Conservation (phyloP, 2,113 vertebrate genomes). For the Hippolais icterina region DNA sequence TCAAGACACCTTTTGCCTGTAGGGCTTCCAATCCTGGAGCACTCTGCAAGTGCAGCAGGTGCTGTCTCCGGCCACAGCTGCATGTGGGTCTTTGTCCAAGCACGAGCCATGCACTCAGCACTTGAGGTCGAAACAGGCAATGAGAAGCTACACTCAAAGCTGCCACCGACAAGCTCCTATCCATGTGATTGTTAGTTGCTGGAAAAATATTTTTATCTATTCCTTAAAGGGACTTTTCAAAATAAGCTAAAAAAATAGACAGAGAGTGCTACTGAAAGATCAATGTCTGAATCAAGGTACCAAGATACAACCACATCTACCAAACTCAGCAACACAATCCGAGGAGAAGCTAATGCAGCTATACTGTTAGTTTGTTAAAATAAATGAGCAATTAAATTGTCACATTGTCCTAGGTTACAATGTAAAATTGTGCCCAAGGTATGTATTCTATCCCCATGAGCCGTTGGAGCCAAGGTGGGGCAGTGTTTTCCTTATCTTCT, state of each 20-base stretch:
- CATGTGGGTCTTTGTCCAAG: accelerated
- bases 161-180: neutral
- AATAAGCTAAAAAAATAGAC: neutral
- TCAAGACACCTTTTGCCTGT: neutral
- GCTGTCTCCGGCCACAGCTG: accelerated
- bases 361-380: neutral
- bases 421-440: too few species aligned
- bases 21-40: neutral
- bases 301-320: neutral
- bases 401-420: neutral
- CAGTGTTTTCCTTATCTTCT: too few species aligned
- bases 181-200: neutral
- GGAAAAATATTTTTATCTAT: neutral
- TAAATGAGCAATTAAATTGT: neutral
- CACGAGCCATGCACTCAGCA: neutral
- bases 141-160: neutral
- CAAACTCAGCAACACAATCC: neutral
- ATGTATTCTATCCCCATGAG: too few species aligned
- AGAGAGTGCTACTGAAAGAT: neutral
- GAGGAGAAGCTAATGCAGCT: neutral
- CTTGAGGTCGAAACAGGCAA: neutral
- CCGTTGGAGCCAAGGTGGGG: too few species aligned
- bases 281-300: neutral
- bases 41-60: accelerated
- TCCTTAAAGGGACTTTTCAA: neutral